Conservation (phyloP, 1,140 invertebrate genomes). For the Musca domestica region DNA sequence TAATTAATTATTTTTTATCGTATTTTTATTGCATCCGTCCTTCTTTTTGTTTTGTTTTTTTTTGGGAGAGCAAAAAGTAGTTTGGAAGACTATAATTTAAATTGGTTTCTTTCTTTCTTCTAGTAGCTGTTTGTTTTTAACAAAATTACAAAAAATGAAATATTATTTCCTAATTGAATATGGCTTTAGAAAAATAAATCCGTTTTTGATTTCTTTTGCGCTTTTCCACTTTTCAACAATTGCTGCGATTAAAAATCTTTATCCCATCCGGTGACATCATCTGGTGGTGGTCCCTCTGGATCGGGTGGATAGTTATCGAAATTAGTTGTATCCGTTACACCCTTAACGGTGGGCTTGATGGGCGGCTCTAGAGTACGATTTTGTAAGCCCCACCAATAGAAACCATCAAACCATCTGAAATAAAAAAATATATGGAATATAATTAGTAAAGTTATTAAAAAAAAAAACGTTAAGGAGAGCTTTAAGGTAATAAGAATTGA, state of each 20-base stretch:
- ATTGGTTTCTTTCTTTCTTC: background rate
- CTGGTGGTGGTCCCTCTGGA: conserved; percentile 77
- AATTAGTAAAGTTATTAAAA: background rate
- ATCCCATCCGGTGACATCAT: conserved; percentile 88
- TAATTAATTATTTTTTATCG: too few relatives aligned
- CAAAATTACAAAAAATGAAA: background rate
- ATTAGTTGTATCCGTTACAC: conserved; percentile 76
- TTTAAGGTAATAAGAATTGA: too few relatives aligned
- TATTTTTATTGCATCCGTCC: too few relatives aligned
- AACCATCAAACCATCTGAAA: conserved; percentile 98
- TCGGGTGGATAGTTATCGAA: conserved; percentile 91
- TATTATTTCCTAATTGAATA: too few relatives aligned
- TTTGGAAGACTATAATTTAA: background rate
- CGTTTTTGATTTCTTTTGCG: background rate
- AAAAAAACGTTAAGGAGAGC: too few relatives aligned
- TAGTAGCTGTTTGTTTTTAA: background rate
- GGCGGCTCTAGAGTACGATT: conserved; percentile 88
- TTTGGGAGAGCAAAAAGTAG: background rate
- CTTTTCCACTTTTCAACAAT: background rate
- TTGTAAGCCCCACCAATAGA: conserved; percentile 97
- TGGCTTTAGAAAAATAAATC: too few relatives aligned
- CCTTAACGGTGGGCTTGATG: conserved; percentile 82
- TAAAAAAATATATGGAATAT: too few relatives aligned
- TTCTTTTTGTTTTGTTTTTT: too few relatives aligned
- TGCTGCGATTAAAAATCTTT: conserved; percentile 68